Conservation (phyloP, 2,113 vertebrate genomes). For the Triplophysa dalaica region DNA sequence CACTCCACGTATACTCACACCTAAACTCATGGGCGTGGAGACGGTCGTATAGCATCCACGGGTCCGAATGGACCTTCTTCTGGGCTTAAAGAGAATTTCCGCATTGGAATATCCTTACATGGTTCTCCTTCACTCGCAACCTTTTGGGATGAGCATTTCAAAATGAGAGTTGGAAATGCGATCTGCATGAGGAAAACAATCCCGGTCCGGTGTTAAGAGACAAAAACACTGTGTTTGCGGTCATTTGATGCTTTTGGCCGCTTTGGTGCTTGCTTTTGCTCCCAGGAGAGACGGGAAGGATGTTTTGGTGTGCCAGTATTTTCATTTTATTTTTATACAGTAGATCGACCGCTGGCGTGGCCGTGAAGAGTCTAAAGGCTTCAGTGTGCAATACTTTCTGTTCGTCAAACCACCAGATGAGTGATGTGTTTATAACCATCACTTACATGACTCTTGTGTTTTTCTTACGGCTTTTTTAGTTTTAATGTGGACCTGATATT, state of each 20-base stretch:
- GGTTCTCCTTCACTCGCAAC: neutral
- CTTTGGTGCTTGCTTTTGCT: constrained; percentile 60
- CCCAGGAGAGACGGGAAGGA: constrained; percentile 64
- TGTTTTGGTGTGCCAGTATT: constrained; percentile 81
- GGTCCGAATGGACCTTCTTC: neutral
- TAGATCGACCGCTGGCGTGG: constrained; percentile 62
- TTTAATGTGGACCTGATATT: constrained; percentile 62
- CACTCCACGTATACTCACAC: constrained; percentile 93
- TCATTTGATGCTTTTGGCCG: constrained; percentile 62
- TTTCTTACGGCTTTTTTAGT: constrained; percentile 62
- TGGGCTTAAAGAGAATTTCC: neutral
- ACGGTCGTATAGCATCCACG: constrained; percentile 81
- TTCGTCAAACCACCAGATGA: constrained; percentile 75
- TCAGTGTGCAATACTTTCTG: constrained; percentile 93
- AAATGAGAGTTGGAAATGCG: neutral
- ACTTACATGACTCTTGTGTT: constrained; percentile 55
- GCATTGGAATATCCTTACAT: neutral
- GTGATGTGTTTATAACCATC: constrained; percentile 77
- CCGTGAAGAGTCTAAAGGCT: constrained; percentile 84
- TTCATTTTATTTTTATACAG: constrained; percentile 85
- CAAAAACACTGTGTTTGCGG: constrained; percentile 54
- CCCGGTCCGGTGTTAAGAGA: constrained; percentile 20
- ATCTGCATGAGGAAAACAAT: constrained; percentile 12
- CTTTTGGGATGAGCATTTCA: too few species aligned
- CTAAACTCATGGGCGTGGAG: constrained; percentile 92